phyloP scores from a whole-genome alignment of 2,888 invertebrate genomes.

The Yponomeuta malinellus region DNA sequence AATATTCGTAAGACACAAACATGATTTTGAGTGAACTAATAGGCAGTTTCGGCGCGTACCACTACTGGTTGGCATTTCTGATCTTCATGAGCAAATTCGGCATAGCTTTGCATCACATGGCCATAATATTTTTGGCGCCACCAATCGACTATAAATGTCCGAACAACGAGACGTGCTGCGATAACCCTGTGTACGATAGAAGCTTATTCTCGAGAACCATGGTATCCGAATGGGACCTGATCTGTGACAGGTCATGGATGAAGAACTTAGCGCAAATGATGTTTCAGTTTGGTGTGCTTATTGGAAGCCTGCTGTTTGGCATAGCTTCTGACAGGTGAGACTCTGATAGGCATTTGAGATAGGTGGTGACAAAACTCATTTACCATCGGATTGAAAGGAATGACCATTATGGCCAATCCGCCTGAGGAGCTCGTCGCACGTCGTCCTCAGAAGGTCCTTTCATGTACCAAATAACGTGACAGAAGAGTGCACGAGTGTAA shows the following conservation, averaged over 20 bases:
- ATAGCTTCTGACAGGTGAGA: constrained; percentile 80
- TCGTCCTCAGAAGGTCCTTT: no score
- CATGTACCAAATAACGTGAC: no score
- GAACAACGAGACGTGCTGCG: constrained; percentile 57
- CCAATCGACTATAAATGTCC: constrained; percentile 38
- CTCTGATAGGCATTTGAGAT: no score
- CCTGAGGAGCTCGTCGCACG: no score
- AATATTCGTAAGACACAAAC: neutral
- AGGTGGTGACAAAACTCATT: no score
- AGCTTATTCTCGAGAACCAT: constrained; percentile 80
- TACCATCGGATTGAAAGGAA: no score
- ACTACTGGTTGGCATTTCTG: constrained; percentile 31
- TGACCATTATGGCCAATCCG: no score
- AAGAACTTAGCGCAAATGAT: constrained; percentile 82
- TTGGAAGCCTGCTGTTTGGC: constrained; percentile 83
- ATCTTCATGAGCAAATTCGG: constrained; percentile 32
- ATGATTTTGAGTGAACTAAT: constrained; percentile 21
- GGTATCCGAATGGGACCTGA: constrained; percentile 83
- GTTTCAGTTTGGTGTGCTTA: constrained; percentile 83
- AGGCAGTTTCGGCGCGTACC: constrained; percentile 38
- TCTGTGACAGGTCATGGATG: constrained; percentile 78
- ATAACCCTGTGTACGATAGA: constrained; percentile 74
- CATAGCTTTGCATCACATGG: constrained; percentile 40
- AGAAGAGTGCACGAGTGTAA: no score
- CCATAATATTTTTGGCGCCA: constrained; percentile 42